Base-by-base conservation (phyloP, 2,797 vertebrate species). In the Lagocephalus sceleratus region DNA sequence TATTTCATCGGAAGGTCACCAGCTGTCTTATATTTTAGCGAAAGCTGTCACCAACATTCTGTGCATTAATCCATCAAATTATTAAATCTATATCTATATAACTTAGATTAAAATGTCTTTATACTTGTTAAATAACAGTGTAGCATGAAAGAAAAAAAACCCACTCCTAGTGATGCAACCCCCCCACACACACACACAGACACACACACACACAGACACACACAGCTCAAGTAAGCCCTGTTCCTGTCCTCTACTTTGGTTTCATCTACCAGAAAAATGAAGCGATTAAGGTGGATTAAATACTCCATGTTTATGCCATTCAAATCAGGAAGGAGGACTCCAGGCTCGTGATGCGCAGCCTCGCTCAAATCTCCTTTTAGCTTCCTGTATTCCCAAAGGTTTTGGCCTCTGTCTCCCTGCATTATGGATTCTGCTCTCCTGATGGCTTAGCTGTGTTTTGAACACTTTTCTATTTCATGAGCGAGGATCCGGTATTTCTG, bases 271-370 rank as follows among this genome's bases (percentile, higher is more conserved):
- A 35, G 64, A 78, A 78, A 87, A 85, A 69, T 71, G 76, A 78
- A 67, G 74, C 67, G 90, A 91, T 90, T 90, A 91, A 77, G 51
- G 54, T 85, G 91, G 92, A 88, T 88, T 87, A 90, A 86, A 84
- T 90, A 86, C 85, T 57, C 81, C 60, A 83, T 89, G 90, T 89
- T 90, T 74, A 90, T 79, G 89, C 90, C 91, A 85, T 75, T 87
- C 89, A 89, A 88, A 91, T 88, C 83, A 83, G 89, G 81, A 87
- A 73, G 84, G 88, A 94, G 88, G 90, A 79, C 77, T 85, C 84
- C 86, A 84, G 46, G 66, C 74, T 85, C 67, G 65, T 32, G 44
- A 57, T 55, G 71, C 66, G 62, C 78, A 67, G 64, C 63, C 69
- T 75, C 57, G 75, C 71, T 73, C 62, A 87, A 85, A 83, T 81